A percentile compares a stretch with the other conserved stretches of the same genome.
Conservation (phyloP, 2,113 vertebrate species). For the Cyphomyrus discorhynchus region DNA sequence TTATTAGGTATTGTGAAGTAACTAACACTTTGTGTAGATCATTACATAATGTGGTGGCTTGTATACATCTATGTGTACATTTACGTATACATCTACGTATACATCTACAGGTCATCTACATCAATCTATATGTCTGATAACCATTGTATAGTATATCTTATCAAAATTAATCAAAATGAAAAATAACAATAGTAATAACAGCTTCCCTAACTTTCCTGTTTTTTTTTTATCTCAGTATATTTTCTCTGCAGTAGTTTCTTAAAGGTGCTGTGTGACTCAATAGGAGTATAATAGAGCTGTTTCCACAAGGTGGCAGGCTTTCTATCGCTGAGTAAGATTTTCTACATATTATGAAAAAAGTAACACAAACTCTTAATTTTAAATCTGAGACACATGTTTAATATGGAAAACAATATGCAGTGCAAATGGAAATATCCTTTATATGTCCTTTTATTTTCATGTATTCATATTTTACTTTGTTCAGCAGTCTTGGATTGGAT, state of each 20-base stretch:
- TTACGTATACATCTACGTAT: not conserved
- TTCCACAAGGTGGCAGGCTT: constrained; percentile 5
- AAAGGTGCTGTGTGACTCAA: not conserved
- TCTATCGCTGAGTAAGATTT: not conserved
- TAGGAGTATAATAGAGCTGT: not conserved
- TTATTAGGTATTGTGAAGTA: not conserved
- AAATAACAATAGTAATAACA: not conserved
- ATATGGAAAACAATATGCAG: not conserved
- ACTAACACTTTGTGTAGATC: not conserved
- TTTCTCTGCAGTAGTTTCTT: not conserved
- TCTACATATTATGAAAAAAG: not conserved
- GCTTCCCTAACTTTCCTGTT: not conserved
- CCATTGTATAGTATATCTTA: not conserved
- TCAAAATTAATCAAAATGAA: not conserved
- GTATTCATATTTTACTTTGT: not conserved
- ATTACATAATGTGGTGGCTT: not conserved
- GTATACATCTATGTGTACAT: not conserved
- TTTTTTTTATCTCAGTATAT: not conserved
- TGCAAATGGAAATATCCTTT: not conserved
- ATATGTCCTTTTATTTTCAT: not conserved
- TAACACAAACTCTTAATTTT: not conserved
- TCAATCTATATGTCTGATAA: not conserved
- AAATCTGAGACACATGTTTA: not conserved
- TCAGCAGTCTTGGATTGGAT: not conserved
- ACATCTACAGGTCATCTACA: too few species aligned